Conservation (phyloP, 2,888 invertebrate species). For the Orthosia cruda region DNA sequence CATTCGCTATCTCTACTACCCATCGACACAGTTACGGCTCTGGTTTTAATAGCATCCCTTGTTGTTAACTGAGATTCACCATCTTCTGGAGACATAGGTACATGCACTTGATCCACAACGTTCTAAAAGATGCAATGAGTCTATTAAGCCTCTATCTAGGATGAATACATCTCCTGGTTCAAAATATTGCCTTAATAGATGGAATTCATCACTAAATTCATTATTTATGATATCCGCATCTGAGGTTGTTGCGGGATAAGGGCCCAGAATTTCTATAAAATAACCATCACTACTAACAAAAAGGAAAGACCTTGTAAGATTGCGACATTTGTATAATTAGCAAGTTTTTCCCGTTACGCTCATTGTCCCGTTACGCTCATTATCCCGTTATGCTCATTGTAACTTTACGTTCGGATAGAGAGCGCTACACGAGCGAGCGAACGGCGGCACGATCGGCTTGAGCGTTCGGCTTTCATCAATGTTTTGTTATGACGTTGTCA, state of each 20-base stretch:
- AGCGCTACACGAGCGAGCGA: no score
- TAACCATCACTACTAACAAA: constrained; percentile 24
- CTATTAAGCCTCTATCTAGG: not conserved
- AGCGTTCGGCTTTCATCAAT: no score
- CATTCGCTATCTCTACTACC: no score
- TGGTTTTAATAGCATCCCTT: not conserved
- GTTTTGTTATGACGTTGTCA: no score
- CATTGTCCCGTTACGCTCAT: no score
- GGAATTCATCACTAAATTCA: constrained; percentile 21
- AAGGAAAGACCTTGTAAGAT: constrained; percentile 16
- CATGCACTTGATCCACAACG: not conserved
- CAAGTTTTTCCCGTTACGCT: not conserved
- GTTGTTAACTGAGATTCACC: not conserved
- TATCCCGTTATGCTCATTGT: no score
- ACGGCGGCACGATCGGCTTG: no score
- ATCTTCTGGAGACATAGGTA: not conserved
- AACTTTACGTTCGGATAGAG: no score
- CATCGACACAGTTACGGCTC: no score
- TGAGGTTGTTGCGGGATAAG: constrained; percentile 14
- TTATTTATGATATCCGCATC: constrained; percentile 26
- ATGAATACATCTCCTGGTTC: not conserved
- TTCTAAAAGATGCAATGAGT: not conserved
- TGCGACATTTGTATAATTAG: constrained; percentile 15
- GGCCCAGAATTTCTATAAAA: constrained; percentile 14
- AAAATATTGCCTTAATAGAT: constrained; percentile 11